Evolutionary conservation across 2,888 invertebrate species (phyloP).

Genomic region (Phengaris alcon): DNA sequence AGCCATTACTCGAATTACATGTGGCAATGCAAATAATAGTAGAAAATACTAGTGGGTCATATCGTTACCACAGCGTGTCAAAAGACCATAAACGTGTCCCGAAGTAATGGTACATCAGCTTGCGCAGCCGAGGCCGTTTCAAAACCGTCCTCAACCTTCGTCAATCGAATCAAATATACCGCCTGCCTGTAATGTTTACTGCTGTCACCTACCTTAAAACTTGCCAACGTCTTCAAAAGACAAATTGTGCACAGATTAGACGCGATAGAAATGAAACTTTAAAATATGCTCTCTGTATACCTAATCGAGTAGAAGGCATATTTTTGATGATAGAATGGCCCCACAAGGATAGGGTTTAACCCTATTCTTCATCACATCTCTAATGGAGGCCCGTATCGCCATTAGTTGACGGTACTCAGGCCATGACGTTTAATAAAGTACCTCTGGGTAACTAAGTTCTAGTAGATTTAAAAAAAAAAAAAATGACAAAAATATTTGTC

Average conservation of each 20-base stretch:
- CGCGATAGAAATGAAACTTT: background rate
- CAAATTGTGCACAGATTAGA: too few species aligned
- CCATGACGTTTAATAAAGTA: too few species aligned
- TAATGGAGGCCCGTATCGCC: too few species aligned
- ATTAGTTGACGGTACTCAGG: too few species aligned
- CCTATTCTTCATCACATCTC: too few species aligned
- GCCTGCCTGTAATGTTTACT: too few species aligned
- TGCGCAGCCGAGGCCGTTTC: background rate
- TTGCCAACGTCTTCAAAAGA: too few species aligned
- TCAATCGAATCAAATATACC: background rate
- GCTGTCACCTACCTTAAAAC: background rate
- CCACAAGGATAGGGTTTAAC: too few species aligned
- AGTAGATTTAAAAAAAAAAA: too few species aligned
- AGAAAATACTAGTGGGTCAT: conserved; percentile 20
- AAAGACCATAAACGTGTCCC: conserved; percentile 12
- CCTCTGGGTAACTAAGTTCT: too few species aligned
- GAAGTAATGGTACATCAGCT: background rate
- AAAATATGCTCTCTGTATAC: background rate
- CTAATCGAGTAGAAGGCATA: background rate
- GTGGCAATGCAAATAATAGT: background rate
- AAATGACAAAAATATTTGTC: too few species aligned
- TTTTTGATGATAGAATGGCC: background rate
- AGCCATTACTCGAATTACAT: conserved; percentile 1
- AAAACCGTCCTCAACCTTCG: background rate
- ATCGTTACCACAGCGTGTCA: conserved; percentile 9